Evolutionary conservation across 2,888 invertebrate genomes (phyloP).

Genomic region (Molorchus minor): DNA sequence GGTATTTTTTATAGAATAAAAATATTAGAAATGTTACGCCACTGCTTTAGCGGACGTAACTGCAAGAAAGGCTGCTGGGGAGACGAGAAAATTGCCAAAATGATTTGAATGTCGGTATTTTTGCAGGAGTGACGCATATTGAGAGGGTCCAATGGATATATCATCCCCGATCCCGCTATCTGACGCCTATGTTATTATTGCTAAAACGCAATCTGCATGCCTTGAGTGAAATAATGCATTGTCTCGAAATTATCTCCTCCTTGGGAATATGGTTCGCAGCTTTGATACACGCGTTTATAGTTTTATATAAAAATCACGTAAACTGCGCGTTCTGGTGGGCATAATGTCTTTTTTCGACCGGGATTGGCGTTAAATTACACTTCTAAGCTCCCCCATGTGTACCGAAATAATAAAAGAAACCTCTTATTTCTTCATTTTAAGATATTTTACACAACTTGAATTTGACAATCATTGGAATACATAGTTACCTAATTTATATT

Average conservation of each 20-base stretch:
- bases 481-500: too few species aligned
- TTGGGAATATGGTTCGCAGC: constrained; percentile 36
- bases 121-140: constrained; percentile 56
- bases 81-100: constrained; percentile 52
- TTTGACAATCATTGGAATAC: too few species aligned
- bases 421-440: too few species aligned
- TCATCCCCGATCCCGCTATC: constrained; percentile 53
- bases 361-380: not conserved
- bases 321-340: constrained; percentile 21
- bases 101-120: constrained; percentile 54
- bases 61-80: constrained; percentile 48
- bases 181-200: constrained; percentile 56
- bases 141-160: constrained; percentile 56
- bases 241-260: constrained; percentile 47
- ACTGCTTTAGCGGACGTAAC: constrained; percentile 37
- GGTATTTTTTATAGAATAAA: too few species aligned
- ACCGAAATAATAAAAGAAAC: too few species aligned
- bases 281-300: constrained; percentile 28
- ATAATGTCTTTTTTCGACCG: not conserved
- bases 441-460: too few species aligned
- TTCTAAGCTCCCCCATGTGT: not conserved
- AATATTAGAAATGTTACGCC: constrained; percentile 30
- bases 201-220: constrained; percentile 56
- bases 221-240: constrained; percentile 55
- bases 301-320: constrained; percentile 34